Conservation (phyloP, 2,113 vertebrate species). For the Oreotrochilus melanogaster region DNA sequence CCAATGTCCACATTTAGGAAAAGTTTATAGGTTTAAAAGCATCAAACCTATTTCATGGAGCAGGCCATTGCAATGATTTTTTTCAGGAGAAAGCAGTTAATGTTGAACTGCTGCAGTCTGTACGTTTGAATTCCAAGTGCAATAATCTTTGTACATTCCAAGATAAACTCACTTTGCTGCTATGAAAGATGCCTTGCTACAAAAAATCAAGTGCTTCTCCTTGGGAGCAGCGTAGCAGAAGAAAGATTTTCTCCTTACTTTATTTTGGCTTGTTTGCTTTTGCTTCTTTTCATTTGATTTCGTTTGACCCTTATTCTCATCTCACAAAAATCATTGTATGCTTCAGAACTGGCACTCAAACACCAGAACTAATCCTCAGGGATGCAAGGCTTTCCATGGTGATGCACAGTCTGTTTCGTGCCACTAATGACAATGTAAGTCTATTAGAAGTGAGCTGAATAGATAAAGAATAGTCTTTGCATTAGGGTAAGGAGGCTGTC, state of each 20-base stretch:
- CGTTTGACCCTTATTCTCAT: background rate
- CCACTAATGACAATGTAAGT: constrained; percentile 40
- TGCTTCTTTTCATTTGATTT: background rate
- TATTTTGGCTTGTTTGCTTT: background rate
- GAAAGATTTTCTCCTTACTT: background rate
- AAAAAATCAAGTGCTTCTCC: background rate
- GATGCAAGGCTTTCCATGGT: background rate
- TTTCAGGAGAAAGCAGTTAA: background rate
- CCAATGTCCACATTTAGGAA: background rate
- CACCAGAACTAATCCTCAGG: constrained; percentile 6
- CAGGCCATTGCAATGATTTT: background rate
- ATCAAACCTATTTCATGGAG: background rate
- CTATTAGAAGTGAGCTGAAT: constrained; percentile 53
- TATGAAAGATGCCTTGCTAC: background rate
- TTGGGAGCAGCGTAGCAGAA: background rate
- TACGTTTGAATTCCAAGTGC: background rate
- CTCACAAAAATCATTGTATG: background rate
- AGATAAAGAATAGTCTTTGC: constrained; percentile 64
- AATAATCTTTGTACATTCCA: background rate
- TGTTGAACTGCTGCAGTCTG: background rate
- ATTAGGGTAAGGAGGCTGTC: constrained; percentile 60
- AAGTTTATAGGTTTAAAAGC: background rate
- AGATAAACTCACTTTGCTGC: background rate
- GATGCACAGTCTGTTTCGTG: constrained; percentile 13
- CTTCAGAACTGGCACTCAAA: background rate